A percentile compares a stretch with the other conserved stretches of the same genome.
Evolutionary conservation across 1,140 invertebrate genomes (phyloP).

Genomic region (Neodiprion fabricii): DNA sequence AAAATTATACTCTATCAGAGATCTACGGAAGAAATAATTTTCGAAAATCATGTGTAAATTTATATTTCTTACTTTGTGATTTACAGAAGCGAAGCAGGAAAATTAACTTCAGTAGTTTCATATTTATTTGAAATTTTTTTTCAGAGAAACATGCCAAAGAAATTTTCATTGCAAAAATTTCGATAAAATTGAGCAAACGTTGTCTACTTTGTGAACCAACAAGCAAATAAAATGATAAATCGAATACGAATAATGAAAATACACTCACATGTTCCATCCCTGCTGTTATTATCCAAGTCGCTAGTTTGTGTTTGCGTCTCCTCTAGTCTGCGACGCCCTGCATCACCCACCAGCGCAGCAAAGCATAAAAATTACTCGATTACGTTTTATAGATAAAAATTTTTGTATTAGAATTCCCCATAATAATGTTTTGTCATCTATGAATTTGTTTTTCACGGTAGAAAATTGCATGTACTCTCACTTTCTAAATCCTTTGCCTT

Average conservation of each 20-base stretch:
- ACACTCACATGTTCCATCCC: constrained; percentile 50
- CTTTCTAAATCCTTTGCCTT: not conserved
- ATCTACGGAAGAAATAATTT: too few species aligned
- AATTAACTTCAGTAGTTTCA: too few species aligned
- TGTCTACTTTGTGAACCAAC: too few species aligned
- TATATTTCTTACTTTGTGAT: too few species aligned
- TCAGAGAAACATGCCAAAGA: too few species aligned
- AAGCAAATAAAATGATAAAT: constrained; percentile 2
- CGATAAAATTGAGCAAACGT: too few species aligned
- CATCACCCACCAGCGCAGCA: constrained; percentile 49
- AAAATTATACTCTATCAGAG: too few species aligned
- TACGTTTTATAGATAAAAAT: constrained; percentile 30
- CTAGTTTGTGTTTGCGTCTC: constrained; percentile 52
- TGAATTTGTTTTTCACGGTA: too few species aligned
- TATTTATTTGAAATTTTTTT: too few species aligned
- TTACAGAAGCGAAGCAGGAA: too few species aligned
- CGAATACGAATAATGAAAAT: constrained; percentile 22
- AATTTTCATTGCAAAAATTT: too few species aligned
- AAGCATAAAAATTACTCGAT: constrained; percentile 54
- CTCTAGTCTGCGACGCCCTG: constrained; percentile 51
- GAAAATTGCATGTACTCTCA: not conserved
- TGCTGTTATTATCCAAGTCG: constrained; percentile 51
- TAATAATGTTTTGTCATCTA: not conserved
- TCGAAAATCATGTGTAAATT: too few species aligned
- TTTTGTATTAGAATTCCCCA: constrained; percentile 31